Evolutionary conservation across 2,113 vertebrate species (phyloP), one percentile per base, ranked within the genome.

Genomic region (Sinocyclocheilus grahami): DNA sequence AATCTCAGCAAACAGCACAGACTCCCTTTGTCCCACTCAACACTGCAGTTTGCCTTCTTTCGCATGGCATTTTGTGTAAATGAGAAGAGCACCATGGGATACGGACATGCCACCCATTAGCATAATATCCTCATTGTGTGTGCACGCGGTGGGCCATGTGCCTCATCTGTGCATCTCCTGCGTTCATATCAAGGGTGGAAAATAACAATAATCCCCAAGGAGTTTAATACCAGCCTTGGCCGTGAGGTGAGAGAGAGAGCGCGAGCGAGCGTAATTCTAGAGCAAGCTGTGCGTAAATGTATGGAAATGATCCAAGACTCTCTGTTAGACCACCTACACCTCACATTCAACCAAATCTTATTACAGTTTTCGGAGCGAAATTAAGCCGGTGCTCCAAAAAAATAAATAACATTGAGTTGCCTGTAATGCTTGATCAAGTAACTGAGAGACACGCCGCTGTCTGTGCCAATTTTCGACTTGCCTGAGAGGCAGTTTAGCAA

Each of bases 141-240:
- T 84, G 77, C 60, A 30, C 67, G 46, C 22, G 42, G 74, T 33
- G 37, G 30, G 62, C 48, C 16, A 24, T 75, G 67, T 82, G 87
- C 20, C 83, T 87, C 72, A 75, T 79, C 75, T 89, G 86, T 86
- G 77, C 51, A 51, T 86, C 82, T 86, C 12, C 48, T 74, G 20
- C 27, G 5, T 46, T 67, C 24, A 33, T 39, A 71, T 53, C 63
- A 39, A 85, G 58, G 67, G 74, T 24, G 58, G 84, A 86, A 87
- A 86, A 88, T 84, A 84, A 77, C 67, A 85, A 82, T 84, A 84
- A 87, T 90, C 71, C 81, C 88, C 48, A 83, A 74, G 85, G 80
- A 85, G 55, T 86, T 79, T 75, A 89, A 87, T 86, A 83, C 51
- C 58, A 62, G 65, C 58, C 76, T 62, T 84, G 80, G 71, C 88